Base-by-base conservation (phyloP, 2,888 invertebrate genomes). In the Epicampocera succincta region DNA sequence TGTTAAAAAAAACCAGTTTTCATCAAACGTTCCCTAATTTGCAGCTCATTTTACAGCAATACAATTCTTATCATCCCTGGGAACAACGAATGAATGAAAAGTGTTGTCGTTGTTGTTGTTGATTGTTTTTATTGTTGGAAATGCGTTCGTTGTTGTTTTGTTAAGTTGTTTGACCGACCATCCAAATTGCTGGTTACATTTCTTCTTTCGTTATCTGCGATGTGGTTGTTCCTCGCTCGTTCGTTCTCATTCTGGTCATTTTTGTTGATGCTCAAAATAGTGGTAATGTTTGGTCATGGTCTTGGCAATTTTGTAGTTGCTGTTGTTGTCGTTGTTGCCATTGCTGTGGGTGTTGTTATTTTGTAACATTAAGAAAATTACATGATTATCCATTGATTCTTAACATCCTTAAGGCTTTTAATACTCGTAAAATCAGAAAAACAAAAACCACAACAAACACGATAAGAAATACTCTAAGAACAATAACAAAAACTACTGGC, bases 321-420 rank as follows among this genome's bases (percentile, higher is more conserved):
- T 74, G 46, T 61, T 61, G 50, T 60, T 56, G 19, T 25, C 78
- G 63, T 66, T 82, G 61, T 79, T 78, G 46, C 46, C 19, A 29
- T 68, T 60, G 75, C 65, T 72, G 58, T 71, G 75, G 77, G 73
- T 75, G 79, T 83, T 81, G 72, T 79, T 71, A 75, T 81, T 75
- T 80, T 78, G 84, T 73, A 80, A 68, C 76, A 84, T 83, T 83
- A 84, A 79, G 83, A 79, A 85, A 84, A 84, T 85, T 84, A 85
- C 83, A 85, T 84, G 85, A 85, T 85, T 84, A 84, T 83, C 84
- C 85, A 83, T 83, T 83, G 83, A 84, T 80, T 84, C 84, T 77
- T 46, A 60, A 84, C 72, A 83, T 78, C 84, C 83, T 83, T 76
- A 84, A 73, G 85, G 84, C 80, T 46, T 69, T 81, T 80, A 66